Evolutionary conservation across 1,140 invertebrate species (phyloP).

Genomic region (Carcinoscorpius rotundicauda): DNA sequence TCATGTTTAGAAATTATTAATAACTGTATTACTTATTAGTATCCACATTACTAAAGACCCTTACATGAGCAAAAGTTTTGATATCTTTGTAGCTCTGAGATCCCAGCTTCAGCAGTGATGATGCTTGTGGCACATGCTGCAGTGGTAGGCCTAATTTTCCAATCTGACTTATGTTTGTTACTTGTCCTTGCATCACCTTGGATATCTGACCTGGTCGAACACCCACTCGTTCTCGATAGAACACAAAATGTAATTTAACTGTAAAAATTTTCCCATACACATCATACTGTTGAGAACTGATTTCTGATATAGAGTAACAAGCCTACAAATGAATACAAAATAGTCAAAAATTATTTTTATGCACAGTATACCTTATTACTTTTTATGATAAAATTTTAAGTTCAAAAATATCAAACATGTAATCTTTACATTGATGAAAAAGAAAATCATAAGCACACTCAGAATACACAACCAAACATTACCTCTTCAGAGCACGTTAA

Average conservation of each 20-base stretch:
- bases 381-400: too few species aligned
- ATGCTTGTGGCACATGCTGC: constrained; percentile 92
- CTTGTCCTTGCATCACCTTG: constrained; percentile 62
- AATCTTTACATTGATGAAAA: too few species aligned
- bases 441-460: too few species aligned
- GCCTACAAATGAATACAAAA: constrained; percentile 17
- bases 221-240: constrained; percentile 95
- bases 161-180: constrained; percentile 76
- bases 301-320: constrained; percentile 39
- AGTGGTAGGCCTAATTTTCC: constrained; percentile 91
- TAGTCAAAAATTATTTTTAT: too few species aligned
- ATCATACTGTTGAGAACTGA: constrained; percentile 88
- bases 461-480: too few species aligned
- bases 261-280: constrained; percentile 99
- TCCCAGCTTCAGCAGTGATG: constrained; percentile 92
- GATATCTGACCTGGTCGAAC: constrained; percentile 91
- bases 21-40: too few species aligned
- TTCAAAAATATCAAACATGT: too few species aligned
- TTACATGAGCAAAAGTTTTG: constrained; percentile 72
- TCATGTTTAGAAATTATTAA: too few species aligned
- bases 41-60: too few species aligned
- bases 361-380: too few species aligned
- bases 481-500: too few species aligned
- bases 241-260: constrained; percentile 93
- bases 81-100: constrained; percentile 78